Percentiles rank a stretch among this genome's conserved stretches.
Evolutionary conservation across 2,113 vertebrate genomes (phyloP).

Genomic region (Mormyrus lacerda): DNA sequence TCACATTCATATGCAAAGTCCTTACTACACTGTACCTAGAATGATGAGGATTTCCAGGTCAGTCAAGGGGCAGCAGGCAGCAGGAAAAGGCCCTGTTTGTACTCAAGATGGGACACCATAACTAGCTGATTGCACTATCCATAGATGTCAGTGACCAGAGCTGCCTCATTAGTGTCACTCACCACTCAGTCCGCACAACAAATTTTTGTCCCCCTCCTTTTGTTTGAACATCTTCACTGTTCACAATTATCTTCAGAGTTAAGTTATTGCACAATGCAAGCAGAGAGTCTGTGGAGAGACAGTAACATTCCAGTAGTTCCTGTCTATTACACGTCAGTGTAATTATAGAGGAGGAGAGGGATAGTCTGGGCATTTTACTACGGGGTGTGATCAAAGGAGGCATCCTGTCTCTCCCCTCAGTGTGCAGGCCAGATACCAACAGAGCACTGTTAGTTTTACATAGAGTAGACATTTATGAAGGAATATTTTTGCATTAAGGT

Average conservation of each 20-base stretch:
- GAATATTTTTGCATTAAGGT: not conserved
- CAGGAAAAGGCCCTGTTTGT: not conserved
- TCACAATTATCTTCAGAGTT: not conserved
- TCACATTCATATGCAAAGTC: not conserved
- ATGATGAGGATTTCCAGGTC: not conserved
- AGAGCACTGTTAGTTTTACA: not conserved
- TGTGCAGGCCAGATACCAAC: not conserved
- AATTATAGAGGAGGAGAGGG: not conserved
- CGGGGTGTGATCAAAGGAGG: not conserved
- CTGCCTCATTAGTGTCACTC: not conserved
- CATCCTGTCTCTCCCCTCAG: not conserved
- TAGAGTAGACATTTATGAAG: not conserved
- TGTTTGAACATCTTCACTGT: not conserved
- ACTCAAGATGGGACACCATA: not conserved
- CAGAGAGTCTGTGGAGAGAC: not conserved
- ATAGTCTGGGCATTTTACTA: not conserved
- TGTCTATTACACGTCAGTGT: not conserved
- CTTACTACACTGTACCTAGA: not conserved
- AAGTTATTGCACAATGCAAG: not conserved
- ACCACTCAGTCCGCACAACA: not conserved
- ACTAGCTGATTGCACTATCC: not conserved
- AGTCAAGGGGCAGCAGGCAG: not conserved
- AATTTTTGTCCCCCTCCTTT: not conserved
- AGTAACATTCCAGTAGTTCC: not conserved
- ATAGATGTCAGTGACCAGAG: not conserved